A percentile compares a stretch with the other conserved stretches of the same genome.
Evolutionary conservation across 2,888 invertebrate genomes (phyloP).

Genomic region (Apoda limacodes): DNA sequence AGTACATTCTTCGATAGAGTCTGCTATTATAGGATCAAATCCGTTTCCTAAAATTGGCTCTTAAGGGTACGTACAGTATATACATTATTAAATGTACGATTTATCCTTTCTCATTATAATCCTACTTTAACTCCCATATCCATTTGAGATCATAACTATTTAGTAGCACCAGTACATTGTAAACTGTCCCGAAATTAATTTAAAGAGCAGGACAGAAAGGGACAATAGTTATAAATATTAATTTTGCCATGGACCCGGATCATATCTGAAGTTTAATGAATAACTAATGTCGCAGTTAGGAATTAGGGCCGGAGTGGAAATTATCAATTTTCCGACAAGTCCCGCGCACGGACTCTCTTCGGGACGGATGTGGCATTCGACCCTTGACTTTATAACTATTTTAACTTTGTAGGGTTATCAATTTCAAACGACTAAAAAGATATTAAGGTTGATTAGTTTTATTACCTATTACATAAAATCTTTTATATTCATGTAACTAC

Average conservation of each 20-base stretch:
- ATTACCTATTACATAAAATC: too few species aligned
- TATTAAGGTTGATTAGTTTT: too few species aligned
- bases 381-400: conserved; percentile 47
- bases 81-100: too few species aligned
- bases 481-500: too few species aligned
- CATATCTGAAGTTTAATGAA: conserved; percentile 55
- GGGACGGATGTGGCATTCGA: conserved; percentile 23
- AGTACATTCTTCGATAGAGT: too few species aligned
- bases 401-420: conserved; percentile 36
- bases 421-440: too few species aligned
- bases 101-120: too few species aligned
- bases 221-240: conserved; percentile 57
- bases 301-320: conserved; percentile 43
- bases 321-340: conserved; percentile 52
- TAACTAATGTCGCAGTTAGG: conserved; percentile 54
- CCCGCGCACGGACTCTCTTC: conserved; percentile 20
- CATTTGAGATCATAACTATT: conserved; percentile 19
- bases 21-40: too few species aligned
- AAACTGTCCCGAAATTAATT: conserved; percentile 50
- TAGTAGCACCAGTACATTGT: too few species aligned
- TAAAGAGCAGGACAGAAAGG: conserved; percentile 41
- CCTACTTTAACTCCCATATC: too few species aligned
- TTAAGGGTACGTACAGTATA: too few species aligned
- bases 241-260: conserved; percentile 40
- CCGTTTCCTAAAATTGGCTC: too few species aligned